Base-by-base conservation (phyloP, 2,888 invertebrate species). In the Agrilus biguttatus region DNA sequence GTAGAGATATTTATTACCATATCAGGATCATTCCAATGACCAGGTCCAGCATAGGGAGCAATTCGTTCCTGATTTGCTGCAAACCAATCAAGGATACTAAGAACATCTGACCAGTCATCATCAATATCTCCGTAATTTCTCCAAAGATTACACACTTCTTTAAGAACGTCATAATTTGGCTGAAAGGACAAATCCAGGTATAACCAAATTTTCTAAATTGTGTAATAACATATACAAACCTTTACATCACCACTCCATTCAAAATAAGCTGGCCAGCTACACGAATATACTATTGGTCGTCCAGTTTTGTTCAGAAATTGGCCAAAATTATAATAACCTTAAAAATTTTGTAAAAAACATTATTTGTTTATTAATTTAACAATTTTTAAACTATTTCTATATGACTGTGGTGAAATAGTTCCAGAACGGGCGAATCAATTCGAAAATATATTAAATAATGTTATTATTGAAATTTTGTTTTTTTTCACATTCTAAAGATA, bases 241-340 rank as follows among this genome's bases (percentile, higher is more conserved):
- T 33, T 14, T 28, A 38, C 54, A 48, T 68, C 67, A 7, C 68
- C 56, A 40, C 67, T 63, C 40, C 63, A 71, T 44, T 73, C 71
- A 56, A 75, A 73, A 55, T 86, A 87, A 5, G 78, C 79, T 1
- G 86, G 86, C 83, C 84, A 86, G 54, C 81, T 81, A 64, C 86
- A 87, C 0, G 83, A 82, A 58, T 80, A 86, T 1, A 83, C 68
- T 48, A 87, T 83, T 0, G 75, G 74, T 13, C 83, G 70, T 10
- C 81, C 81, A 32, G 81, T 80, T 45, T 70, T 64, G 59, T 84
- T 85, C 47, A 86, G 61, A 50, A 71, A 67, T 46, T 64, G 63
- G 1, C 76, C 77, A 62, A 83, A 80, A 41, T 70, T 68, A 1
- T 79, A 78, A 59, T 83, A 85, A 2, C 80, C 83, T 81, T 56